Evolutionary conservation across 92 coral and sea anemone genomes (phyloP).

Genomic region (Siderastrea siderea): DNA sequence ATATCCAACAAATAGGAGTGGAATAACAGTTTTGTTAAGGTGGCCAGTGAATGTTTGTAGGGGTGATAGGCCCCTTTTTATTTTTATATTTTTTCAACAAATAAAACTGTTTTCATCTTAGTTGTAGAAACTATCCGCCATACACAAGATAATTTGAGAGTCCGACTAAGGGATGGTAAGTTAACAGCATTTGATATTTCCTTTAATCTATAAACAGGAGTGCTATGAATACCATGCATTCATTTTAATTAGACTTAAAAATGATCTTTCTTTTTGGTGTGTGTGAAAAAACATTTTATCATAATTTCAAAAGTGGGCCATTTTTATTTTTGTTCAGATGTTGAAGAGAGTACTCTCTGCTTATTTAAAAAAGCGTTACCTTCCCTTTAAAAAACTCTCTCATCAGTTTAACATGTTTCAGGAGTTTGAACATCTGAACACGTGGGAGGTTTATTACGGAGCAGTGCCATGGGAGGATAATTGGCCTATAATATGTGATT

Average conservation of each 20-base stretch:
- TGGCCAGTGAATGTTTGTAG: too few species aligned
- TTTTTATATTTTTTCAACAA: neutral
- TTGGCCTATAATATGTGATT: neutral
- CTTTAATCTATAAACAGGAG: neutral
- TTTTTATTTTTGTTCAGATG: too few species aligned
- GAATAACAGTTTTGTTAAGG: too few species aligned
- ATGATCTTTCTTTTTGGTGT: too few species aligned
- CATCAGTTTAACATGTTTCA: too few species aligned
- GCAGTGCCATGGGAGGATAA: neutral
- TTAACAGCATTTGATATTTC: neutral
- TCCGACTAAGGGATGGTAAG: conserved; percentile 94
- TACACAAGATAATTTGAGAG: conserved; percentile 77
- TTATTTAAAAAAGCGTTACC: too few species aligned
- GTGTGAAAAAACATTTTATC: too few species aligned
- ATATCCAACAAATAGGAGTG: too few species aligned
- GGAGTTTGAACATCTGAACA: neutral
- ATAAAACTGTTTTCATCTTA: conserved; percentile 35
- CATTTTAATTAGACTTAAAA: neutral
- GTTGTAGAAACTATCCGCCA: conserved; percentile 88
- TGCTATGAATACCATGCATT: neutral
- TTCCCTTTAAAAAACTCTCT: too few species aligned
- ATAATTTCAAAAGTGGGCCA: too few species aligned
- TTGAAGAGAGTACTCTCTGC: too few species aligned
- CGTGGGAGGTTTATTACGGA: neutral
- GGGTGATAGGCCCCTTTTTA: too few species aligned